phyloP scores from a whole-genome alignment of 2,113 vertebrate species.

The Jacana jacana region DNA sequence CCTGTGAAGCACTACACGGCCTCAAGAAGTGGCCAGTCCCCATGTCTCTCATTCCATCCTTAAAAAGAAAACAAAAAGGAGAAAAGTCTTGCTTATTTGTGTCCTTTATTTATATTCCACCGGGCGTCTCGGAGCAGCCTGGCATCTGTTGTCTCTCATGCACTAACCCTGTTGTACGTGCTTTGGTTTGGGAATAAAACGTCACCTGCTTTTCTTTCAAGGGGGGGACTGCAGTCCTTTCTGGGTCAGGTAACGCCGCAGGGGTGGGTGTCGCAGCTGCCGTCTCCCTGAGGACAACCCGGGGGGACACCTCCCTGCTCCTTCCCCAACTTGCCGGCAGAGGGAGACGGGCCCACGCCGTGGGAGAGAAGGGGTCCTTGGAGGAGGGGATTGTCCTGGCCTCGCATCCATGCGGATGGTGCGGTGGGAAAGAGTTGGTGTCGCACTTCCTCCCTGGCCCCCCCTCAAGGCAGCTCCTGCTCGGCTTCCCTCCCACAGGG shows the following conservation, averaged over 20 bases:
- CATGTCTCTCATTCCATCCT: background rate
- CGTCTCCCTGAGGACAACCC: background rate
- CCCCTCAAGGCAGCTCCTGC: background rate
- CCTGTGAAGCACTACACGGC: background rate
- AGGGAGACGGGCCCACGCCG: background rate
- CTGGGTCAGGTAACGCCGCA: too few species aligned
- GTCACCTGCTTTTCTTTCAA: background rate
- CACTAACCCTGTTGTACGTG: rapidly evolving
- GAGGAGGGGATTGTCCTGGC: background rate
- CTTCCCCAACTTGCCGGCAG: background rate
- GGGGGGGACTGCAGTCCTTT: background rate
- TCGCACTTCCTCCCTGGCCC: background rate
- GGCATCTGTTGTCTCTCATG: rapidly evolving
- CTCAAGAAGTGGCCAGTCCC: rapidly evolving
- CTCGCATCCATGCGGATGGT: rapidly evolving
- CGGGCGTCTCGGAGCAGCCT: rapidly evolving
- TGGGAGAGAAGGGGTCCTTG: background rate
- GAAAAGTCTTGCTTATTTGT: background rate
- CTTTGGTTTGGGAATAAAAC: background rate
- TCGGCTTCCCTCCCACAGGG: background rate
- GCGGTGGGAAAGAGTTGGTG: background rate
- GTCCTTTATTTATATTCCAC: background rate
- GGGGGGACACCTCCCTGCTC: background rate
- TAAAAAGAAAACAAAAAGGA: background rate
- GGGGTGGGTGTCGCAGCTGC: background rate